phyloP scores from a whole-genome alignment of 2,113 vertebrate species.

The Hippocampus comes region DNA sequence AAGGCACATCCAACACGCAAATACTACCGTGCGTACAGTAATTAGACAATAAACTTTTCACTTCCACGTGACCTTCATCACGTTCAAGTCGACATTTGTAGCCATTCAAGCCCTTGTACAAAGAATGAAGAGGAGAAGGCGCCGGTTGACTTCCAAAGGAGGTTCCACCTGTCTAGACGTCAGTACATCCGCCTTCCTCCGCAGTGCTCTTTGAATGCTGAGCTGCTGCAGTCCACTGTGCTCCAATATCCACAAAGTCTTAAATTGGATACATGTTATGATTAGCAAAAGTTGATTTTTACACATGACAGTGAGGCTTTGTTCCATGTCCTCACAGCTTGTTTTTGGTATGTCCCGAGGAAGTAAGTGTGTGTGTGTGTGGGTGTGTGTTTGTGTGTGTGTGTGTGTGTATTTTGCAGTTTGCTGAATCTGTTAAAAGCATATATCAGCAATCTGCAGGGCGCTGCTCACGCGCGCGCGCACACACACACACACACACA shows the following conservation, averaged over 20 bases:
- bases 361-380: background rate
- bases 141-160: too few relatives aligned
- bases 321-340: background rate
- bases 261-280: background rate
- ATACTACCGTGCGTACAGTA: background rate
- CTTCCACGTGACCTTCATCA: too few relatives aligned
- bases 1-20: too few relatives aligned
- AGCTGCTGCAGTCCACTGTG: background rate
- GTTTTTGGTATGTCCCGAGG: conserved; percentile 44
- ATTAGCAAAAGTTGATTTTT: background rate
- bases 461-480: conserved; percentile 58
- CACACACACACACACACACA: background rate
- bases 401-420: too few relatives aligned
- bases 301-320: background rate
- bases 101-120: too few relatives aligned
- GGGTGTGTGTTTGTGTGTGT: background rate
- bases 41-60: background rate
- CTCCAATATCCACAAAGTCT: background rate
- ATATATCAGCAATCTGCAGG: conserved; percentile 75
- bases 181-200: background rate
- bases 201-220: background rate
- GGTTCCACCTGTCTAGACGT: background rate
- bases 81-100: too few relatives aligned
- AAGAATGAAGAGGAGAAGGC: background rate
- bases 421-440: too few relatives aligned